These are phyloP conservation scores for Tipula confusa DNA, from an alignment of 2,888 invertebrate species.

Conservation along the genomic window DNA sequence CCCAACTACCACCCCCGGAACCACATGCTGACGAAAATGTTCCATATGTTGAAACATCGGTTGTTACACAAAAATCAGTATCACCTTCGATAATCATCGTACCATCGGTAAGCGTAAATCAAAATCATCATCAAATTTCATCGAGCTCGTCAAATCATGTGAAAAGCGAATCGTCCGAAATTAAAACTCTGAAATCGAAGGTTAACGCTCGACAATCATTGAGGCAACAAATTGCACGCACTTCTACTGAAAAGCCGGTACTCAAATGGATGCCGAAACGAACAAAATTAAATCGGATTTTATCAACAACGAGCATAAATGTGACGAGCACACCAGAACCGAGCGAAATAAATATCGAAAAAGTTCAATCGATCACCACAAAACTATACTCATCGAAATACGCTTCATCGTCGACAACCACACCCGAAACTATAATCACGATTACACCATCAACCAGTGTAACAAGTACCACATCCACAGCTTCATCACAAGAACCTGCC, in stretches of 20 bases:
- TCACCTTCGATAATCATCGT: background rate
- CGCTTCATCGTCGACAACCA: background rate
- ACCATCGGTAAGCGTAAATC: background rate
- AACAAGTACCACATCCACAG: slow-evolving; percentile 35
- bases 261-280: slow-evolving; percentile 46
- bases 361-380: background rate
- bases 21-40: slow-evolving; percentile 40
- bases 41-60: slow-evolving; percentile 40
- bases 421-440: slow-evolving; percentile 36
- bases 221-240: slow-evolving; percentile 35
- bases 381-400: background rate
- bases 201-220: background rate
- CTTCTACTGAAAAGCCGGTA: slow-evolving; percentile 43
- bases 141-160: background rate
- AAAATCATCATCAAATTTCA: background rate
- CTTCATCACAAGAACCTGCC: background rate
- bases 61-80: slow-evolving; percentile 34
- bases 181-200: slow-evolving; percentile 35
- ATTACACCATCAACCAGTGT: slow-evolving; percentile 35
- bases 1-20: slow-evolving; percentile 46
- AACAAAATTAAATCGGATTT: slow-evolving; percentile 32
- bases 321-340: slow-evolving; percentile 32
- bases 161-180: slow-evolving; percentile 13
- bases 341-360: background rate
- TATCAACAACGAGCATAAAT: background rate